Evolutionary conservation across 1,140 invertebrate genomes (phyloP).

Genomic region (Melitaea cinxia): DNA sequence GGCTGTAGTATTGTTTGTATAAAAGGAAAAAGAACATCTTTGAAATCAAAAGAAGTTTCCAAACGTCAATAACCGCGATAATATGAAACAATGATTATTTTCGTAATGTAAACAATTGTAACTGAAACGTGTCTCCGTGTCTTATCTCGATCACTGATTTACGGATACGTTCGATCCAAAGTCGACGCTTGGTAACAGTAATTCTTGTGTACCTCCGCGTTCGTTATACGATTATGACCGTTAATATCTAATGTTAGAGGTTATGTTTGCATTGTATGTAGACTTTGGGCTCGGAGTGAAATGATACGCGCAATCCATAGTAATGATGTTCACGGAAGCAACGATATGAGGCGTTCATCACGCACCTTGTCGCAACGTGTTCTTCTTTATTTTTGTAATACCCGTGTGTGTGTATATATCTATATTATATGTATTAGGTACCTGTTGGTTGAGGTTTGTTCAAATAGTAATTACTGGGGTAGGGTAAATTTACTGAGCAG

Average conservation of each 20-base stretch:
- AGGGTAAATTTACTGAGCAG: too few relatives aligned
- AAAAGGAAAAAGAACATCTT: not conserved
- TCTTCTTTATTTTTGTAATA: not conserved
- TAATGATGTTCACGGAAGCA: slow-evolving; percentile 67
- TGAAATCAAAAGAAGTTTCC: not conserved
- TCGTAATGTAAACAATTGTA: slow-evolving; percentile 38
- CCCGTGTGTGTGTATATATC: too few relatives aligned
- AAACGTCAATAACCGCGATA: not conserved
- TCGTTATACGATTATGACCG: slow-evolving; percentile 8
- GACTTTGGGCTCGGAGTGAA: slow-evolving; percentile 33
- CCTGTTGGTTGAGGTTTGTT: too few relatives aligned
- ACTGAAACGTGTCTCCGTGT: slow-evolving; percentile 39
- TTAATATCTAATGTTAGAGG: slow-evolving; percentile 15
- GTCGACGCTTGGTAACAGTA: slow-evolving; percentile 43
- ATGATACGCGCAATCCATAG: slow-evolving; percentile 60
- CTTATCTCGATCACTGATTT: slow-evolving; percentile 45
- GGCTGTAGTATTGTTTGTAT: not conserved
- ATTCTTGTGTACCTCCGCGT: slow-evolving; percentile 14
- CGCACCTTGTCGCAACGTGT: slow-evolving; percentile 27
- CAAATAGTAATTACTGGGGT: too few relatives aligned
- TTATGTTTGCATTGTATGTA: not conserved
- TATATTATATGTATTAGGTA: not conserved
- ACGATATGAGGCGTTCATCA: slow-evolving; percentile 37
- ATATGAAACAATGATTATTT: slow-evolving; percentile 11
- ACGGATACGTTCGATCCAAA: slow-evolving; percentile 30